These are phyloP conservation scores for cattle (Bos taurus) DNA, from an alignment of 2,113 vertebrate genomes.

Conservation along the genomic window DNA sequence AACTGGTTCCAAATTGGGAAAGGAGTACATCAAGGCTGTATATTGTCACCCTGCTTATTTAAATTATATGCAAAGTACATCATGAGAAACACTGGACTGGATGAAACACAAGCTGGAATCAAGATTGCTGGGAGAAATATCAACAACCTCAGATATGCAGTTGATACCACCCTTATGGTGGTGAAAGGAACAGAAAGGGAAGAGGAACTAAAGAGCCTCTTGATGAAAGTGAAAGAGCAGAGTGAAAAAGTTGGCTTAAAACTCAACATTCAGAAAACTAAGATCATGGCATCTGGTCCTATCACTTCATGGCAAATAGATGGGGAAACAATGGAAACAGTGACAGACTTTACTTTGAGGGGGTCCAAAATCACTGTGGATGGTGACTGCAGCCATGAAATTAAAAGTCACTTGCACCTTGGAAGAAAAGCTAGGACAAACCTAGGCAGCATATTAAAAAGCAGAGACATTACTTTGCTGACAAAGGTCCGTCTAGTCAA, in stretches of 20 bases:
- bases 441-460: background rate
- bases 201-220: background rate
- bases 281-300: background rate
- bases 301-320: background rate
- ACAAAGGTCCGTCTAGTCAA: background rate
- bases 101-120: background rate
- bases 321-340: background rate
- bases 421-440: background rate
- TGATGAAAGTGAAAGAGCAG: background rate
- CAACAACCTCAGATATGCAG: background rate
- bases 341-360: background rate
- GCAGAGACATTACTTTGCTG: background rate
- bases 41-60: background rate
- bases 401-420: background rate
- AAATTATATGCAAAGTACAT: background rate
- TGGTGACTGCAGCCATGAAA: background rate
- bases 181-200: background rate
- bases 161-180: background rate
- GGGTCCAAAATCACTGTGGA: background rate
- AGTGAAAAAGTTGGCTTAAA: background rate
- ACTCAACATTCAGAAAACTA: background rate
- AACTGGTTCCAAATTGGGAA: background rate
- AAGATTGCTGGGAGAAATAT: fast-evolving
- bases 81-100: background rate
- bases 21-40: background rate